Percentiles rank a stretch among this genome's conserved stretches.
Conservation (phyloP, 1,140 invertebrate genomes). For the Heliconius himera region DNA sequence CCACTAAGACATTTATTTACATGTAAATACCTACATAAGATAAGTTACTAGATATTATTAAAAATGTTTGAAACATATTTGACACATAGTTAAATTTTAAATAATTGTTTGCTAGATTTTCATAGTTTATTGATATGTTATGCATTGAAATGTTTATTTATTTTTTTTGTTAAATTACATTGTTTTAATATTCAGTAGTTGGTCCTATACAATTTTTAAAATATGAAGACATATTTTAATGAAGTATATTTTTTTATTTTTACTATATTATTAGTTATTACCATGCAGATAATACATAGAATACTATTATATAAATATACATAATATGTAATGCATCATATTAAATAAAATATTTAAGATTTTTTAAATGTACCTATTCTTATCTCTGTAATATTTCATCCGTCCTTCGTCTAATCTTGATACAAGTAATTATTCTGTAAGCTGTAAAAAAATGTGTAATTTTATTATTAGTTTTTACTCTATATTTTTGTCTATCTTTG, state of each 20-base stretch:
- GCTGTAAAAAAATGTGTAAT: neutral
- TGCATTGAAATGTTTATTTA: neutral
- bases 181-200: neutral
- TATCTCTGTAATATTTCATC: slow-evolving; percentile 4
- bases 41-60: slow-evolving; percentile 56
- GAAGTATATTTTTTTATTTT: neutral
- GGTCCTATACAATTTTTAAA: too few species aligned
- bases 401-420: slow-evolving; percentile 8
- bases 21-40: slow-evolving; percentile 52
- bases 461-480: slow-evolving; percentile 2
- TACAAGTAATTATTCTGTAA: neutral
- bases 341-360: neutral
- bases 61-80: slow-evolving; percentile 32
- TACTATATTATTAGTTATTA: neutral
- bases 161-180: neutral
- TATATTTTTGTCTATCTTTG: too few species aligned
- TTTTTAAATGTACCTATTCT: neutral
- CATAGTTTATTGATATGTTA: slow-evolving; percentile 20
- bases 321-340: neutral
- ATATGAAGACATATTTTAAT: neutral
- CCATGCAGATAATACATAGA: neutral
- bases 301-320: neutral
- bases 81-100: slow-evolving; percentile 31
- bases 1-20: slow-evolving; percentile 41
- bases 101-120: slow-evolving; percentile 13